Evolutionary conservation across 1,140 invertebrate species (phyloP).

Genomic region (Nylanderia fulva): DNA sequence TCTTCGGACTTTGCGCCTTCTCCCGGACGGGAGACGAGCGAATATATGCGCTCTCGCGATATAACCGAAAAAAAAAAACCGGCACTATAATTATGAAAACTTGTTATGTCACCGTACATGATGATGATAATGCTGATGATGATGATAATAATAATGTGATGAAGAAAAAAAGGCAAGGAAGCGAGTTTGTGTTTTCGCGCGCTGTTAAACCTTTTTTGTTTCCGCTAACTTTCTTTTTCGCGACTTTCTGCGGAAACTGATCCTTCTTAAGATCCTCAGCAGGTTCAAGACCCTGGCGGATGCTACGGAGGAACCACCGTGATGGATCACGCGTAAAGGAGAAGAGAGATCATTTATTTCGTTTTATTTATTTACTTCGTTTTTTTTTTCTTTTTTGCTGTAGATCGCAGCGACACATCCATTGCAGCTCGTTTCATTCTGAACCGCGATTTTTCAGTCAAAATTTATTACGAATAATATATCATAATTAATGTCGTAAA

Average conservation of each 20-base stretch:
- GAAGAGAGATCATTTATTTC: slow-evolving; percentile 28
- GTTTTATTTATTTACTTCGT: neutral
- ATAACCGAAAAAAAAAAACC: slow-evolving; percentile 19
- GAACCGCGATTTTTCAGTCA: neutral
- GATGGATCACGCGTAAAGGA: slow-evolving; percentile 21
- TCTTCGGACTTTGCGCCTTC: slow-evolving; percentile 35
- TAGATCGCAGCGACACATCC: slow-evolving; percentile 11
- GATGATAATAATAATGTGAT: slow-evolving; percentile 54
- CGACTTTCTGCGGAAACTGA: slow-evolving; percentile 4
- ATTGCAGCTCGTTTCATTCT: slow-evolving; percentile 43
- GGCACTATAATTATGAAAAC: slow-evolving; percentile 29
- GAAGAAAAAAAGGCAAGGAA: slow-evolving; percentile 28
- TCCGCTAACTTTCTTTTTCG: slow-evolving; percentile 22
- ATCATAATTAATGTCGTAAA: neutral
- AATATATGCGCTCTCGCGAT: slow-evolving; percentile 2
- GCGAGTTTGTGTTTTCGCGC: slow-evolving; percentile 49
- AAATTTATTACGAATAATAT: slow-evolving; percentile 2
- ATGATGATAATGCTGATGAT: slow-evolving; percentile 36
- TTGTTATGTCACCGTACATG: slow-evolving; percentile 29
- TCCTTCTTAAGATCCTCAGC: slow-evolving; percentile 28
- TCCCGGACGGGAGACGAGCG: neutral
- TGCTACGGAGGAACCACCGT: slow-evolving; percentile 14
- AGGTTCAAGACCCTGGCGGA: slow-evolving; percentile 15
- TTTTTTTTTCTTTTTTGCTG: neutral
- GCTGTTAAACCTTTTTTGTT: slow-evolving; percentile 36